These are phyloP conservation scores for Pseudoatta argentina DNA, from an alignment of 1,140 invertebrate species.

Conservation along the genomic window DNA sequence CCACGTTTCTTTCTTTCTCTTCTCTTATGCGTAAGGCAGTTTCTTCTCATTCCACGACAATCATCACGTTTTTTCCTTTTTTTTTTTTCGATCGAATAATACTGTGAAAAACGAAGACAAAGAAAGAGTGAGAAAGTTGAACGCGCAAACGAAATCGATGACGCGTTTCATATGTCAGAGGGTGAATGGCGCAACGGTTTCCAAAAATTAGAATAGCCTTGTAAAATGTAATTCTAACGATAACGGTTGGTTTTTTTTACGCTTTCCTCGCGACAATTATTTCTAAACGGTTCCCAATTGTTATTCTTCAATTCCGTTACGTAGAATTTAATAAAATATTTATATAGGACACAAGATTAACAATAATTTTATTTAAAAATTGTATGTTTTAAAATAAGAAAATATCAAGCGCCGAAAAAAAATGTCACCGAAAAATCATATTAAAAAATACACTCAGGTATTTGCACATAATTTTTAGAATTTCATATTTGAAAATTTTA, in stretches of 20 bases:
- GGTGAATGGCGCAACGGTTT: conserved; percentile 42
- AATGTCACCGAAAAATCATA: background rate
- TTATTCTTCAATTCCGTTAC: background rate
- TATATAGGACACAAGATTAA: background rate
- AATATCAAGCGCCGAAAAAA: background rate
- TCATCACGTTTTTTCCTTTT: conserved; percentile 27
- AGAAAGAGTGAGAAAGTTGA: conserved; percentile 53
- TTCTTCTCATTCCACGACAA: conserved; percentile 41
- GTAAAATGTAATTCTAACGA: conserved; percentile 51
- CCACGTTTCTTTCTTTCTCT: conserved; percentile 25
- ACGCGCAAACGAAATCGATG: conserved; percentile 45
- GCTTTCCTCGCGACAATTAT: conserved; percentile 1
- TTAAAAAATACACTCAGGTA: background rate
- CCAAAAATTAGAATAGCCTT: conserved; percentile 67
- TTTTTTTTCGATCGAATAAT: conserved; percentile 15
- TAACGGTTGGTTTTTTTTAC: conserved; percentile 46
- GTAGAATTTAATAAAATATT: background rate
- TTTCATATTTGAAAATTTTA: background rate
- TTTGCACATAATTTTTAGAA: background rate
- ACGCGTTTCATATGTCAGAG: conserved; percentile 42
- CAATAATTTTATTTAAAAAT: background rate
- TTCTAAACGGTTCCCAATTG: background rate
- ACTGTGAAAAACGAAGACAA: conserved; percentile 13
- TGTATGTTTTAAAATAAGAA: background rate
- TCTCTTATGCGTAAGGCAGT: conserved; percentile 44